A percentile compares a stretch with the other conserved stretches of the same genome.
Conservation (phyloP, 2,113 vertebrate genomes). For the Nannospalax galili region DNA sequence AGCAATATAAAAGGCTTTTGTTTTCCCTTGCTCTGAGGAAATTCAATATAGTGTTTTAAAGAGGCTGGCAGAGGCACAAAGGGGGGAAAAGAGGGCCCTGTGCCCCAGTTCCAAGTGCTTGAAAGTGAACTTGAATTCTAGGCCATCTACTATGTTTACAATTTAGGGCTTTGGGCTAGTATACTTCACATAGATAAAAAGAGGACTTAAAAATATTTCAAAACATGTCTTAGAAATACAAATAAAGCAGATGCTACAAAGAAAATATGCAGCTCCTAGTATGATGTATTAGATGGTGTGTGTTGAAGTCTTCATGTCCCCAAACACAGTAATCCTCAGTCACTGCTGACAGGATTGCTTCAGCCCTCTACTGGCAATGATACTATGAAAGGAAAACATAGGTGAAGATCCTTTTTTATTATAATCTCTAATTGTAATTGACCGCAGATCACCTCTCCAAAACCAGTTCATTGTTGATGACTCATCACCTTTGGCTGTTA, state of each 20-base stretch:
- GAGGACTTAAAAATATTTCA: neutral
- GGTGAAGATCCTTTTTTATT: neutral
- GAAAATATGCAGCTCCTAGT: neutral
- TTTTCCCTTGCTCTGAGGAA: conserved; percentile 65
- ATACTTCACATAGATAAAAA: conserved; percentile 33
- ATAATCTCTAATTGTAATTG: neutral
- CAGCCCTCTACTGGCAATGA: neutral
- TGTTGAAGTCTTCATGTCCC: neutral
- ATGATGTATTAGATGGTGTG: neutral
- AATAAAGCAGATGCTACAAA: too few relatives aligned
- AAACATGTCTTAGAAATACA: neutral
- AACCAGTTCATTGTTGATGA: neutral
- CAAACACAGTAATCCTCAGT: neutral
- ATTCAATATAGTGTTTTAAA: conserved; percentile 65
- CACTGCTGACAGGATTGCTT: neutral
- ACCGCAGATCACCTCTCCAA: neutral
- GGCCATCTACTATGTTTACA: neutral
- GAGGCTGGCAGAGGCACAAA: conserved; percentile 44
- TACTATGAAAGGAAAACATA: neutral
- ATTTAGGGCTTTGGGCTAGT: neutral
- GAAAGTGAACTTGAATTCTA: conserved; percentile 56
- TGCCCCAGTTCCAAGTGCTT: conserved; percentile 56
- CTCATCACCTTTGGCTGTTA: neutral
- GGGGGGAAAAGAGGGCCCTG: conserved; percentile 12
- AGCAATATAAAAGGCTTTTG: conserved; percentile 68